Conservation (phyloP, 2,888 invertebrate genomes). For the Koerneria pararmatus region DNA sequence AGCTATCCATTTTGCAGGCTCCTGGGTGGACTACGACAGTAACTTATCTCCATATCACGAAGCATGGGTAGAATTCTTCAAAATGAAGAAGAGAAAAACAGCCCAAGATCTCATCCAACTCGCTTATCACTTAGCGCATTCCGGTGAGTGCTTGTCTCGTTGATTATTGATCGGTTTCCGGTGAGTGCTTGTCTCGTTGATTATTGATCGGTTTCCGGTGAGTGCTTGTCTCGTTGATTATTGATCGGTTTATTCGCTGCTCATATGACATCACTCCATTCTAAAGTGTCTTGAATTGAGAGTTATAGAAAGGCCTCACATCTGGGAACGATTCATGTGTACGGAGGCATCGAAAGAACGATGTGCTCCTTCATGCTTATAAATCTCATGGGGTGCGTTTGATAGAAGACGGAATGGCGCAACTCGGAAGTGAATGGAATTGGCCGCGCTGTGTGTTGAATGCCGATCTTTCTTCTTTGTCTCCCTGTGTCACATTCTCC, state of each 20-base stretch:
- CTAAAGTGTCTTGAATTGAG: no score
- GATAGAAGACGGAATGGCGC: background rate
- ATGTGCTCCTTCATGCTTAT: no score
- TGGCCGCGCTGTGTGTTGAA: no score
- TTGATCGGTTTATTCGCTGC: conserved; percentile 20
- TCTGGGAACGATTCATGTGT: no score
- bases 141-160: conserved; percentile 22
- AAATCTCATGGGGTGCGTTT: background rate
- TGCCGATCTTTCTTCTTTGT: no score
- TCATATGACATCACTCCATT: no score
- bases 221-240: background rate
- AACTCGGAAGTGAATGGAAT: no score
- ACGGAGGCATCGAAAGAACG: no score
- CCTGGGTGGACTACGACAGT: conserved; percentile 30
- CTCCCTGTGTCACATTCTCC: no score
- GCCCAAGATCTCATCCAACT: conserved; percentile 41
- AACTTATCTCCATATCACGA: conserved; percentile 32
- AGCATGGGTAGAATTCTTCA: conserved; percentile 43
- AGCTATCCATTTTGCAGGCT: conserved; percentile 23
- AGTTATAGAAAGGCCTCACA: no score
- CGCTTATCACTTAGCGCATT: conserved; percentile 45
- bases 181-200: conserved; percentile 15
- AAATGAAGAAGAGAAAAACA: conserved; percentile 36
- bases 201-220: conserved; percentile 26
- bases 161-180: conserved; percentile 24